Evolutionary conservation across 64 coral and sea anemone genomes (phyloP).

Genomic region (Acropora yongei): DNA sequence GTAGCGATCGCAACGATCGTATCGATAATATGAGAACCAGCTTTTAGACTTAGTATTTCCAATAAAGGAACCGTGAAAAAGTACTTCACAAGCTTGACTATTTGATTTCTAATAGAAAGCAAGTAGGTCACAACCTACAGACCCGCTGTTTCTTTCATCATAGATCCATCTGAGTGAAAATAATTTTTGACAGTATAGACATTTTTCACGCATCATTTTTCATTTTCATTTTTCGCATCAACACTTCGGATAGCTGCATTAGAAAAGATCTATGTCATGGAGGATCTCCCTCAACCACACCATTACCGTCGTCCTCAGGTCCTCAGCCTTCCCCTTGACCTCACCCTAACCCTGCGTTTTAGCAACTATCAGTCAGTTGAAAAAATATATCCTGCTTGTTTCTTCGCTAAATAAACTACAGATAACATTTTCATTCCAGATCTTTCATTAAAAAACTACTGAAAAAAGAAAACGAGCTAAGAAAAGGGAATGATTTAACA

Average conservation of each 20-base stretch:
- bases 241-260: not conserved
- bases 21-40: no score
- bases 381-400: no score
- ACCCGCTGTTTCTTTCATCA: not conserved
- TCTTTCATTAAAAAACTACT: no score
- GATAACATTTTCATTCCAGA: no score
- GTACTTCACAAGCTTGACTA: not conserved
- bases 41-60: conserved; percentile 7
- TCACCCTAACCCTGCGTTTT: no score
- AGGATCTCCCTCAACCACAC: not conserved
- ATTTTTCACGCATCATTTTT: not conserved
- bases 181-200: not conserved
- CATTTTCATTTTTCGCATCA: not conserved
- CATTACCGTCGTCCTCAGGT: not conserved
- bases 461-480: no score
- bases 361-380: no score
- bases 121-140: not conserved
- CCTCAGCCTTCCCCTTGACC: no score
- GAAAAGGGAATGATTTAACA: no score
- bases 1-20: no score
- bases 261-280: not conserved
- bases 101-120: conserved; percentile 1
- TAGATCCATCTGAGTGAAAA: not conserved
- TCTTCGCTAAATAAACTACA: no score
- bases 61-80: not conserved